Conservation (phyloP, 1,140 invertebrate species). For the Aricia agestis region DNA sequence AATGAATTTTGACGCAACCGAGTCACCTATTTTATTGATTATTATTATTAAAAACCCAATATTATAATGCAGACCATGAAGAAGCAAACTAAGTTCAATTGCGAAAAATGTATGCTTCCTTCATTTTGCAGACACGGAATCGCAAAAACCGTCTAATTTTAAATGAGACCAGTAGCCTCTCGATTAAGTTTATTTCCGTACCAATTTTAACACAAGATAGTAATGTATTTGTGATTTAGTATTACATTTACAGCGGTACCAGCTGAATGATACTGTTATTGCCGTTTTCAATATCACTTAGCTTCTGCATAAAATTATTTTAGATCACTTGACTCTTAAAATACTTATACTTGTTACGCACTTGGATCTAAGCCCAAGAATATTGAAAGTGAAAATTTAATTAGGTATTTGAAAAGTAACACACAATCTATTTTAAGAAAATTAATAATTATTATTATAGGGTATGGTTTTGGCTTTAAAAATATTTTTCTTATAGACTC, state of each 20-base stretch:
- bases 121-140: no score
- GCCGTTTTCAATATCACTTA: conserved; percentile 11
- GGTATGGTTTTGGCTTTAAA: no score
- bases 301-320: not conserved
- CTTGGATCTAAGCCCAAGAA: not conserved
- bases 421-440: not conserved
- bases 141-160: no score
- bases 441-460: no score
- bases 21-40: no score
- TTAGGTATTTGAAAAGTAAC: not conserved
- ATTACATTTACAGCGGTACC: not conserved
- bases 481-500: no score
- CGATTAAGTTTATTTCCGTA: not conserved
- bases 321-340: not conserved
- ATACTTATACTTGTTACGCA: not conserved
- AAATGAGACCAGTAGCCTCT: not conserved
- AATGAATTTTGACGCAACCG: no score
- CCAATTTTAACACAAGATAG: conserved; percentile 4
- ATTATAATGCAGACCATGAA: no score
- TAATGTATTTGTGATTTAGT: conserved; percentile 12
- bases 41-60: no score
- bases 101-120: no score
- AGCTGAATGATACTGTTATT: not conserved
- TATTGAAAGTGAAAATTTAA: not conserved
- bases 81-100: no score